Evolutionary conservation across 2,797 vertebrate species (phyloP), one percentile per base, ranked within the genome.

Genomic region (Myotis myotis): DNA sequence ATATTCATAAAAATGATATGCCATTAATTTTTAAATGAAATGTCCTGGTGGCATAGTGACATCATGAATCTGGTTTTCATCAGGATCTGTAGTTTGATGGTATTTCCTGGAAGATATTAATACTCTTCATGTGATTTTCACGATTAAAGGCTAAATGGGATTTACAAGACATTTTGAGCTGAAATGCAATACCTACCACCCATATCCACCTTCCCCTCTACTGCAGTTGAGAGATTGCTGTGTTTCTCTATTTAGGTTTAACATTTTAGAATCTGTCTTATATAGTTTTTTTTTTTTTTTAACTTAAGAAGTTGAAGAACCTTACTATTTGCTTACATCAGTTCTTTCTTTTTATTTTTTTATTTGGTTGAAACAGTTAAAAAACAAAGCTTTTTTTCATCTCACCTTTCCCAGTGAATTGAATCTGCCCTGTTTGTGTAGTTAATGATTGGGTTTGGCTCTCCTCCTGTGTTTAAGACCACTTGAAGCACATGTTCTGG

Each of bases 11-110:
- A 92, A 51, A 78, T 87, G 92, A 51, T 8, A 93, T 41, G 25
- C 3, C 33, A 86, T 83, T 86, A 62, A 81, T 36, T 75, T 93
- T 78, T 17, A 68, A 89, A 75, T 94, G 76, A 83, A n/a, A 49
- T 86, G 33, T 23, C 25, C 5, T 76, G 49, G 41, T 36, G 47
- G 9, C 36, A 91, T 12, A n/a, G 20, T 86, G 44, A 38, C 79
- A 78, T 23, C n/a, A 86, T 33, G 25, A 86, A 94, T 92, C 23
- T 87, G 41, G 12, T 84, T 96, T 87, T 75, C 30, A 41, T 47
- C 55, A 78, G 28, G 33, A 51, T 74, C 15, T 87, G 5, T 55
- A 57, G 62, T 5, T 53, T 80, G 47, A 51, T 70, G 70, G 76
- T 23, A 82, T 84, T 84, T 91, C 20, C 53, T 75, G 30, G 36